Conservation (phyloP, 1,140 invertebrate species). For the Diorhabda carinulata region DNA sequence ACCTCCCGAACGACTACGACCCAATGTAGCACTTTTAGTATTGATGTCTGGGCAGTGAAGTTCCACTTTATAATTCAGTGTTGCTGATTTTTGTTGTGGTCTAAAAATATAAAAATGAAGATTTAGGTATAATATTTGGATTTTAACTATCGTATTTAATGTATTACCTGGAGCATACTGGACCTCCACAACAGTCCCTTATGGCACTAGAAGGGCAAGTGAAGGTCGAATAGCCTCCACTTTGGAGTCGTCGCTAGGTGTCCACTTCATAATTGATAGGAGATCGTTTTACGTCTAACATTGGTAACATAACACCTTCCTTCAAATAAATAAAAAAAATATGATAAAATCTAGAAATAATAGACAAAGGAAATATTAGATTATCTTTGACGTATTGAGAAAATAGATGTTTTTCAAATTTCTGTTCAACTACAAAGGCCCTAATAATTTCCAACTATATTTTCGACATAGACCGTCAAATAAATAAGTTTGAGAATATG, state of each 20-base stretch:
- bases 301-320: slow-evolving; percentile 55
- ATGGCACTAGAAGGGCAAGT: slow-evolving; percentile 42
- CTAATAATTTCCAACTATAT: too few species aligned
- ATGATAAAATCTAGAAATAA: too few species aligned
- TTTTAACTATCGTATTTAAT: not conserved
- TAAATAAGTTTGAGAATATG: too few species aligned
- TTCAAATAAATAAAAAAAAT: slow-evolving; percentile 30
- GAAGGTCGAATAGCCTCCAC: slow-evolving; percentile 38
- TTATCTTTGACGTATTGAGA: too few species aligned
- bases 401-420: too few species aligned
- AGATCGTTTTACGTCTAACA: slow-evolving; percentile 56
- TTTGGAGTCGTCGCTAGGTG: slow-evolving; percentile 47
- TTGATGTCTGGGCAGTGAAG: slow-evolving; percentile 35
- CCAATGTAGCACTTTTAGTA: slow-evolving; percentile 37
- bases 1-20: slow-evolving; percentile 16
- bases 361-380: too few species aligned
- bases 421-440: too few species aligned
- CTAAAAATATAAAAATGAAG: not conserved
- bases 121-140: too few species aligned
- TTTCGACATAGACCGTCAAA: too few species aligned
- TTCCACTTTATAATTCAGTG: slow-evolving; percentile 39
- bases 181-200: slow-evolving; percentile 44
- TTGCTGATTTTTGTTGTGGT: slow-evolving; percentile 31
- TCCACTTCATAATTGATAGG: slow-evolving; percentile 51
- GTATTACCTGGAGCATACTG: slow-evolving; percentile 33